Evolutionary conservation across 1,140 invertebrate genomes (phyloP), one percentile per base, ranked within the genome.

Genomic region (Drosophila persimilis): DNA sequence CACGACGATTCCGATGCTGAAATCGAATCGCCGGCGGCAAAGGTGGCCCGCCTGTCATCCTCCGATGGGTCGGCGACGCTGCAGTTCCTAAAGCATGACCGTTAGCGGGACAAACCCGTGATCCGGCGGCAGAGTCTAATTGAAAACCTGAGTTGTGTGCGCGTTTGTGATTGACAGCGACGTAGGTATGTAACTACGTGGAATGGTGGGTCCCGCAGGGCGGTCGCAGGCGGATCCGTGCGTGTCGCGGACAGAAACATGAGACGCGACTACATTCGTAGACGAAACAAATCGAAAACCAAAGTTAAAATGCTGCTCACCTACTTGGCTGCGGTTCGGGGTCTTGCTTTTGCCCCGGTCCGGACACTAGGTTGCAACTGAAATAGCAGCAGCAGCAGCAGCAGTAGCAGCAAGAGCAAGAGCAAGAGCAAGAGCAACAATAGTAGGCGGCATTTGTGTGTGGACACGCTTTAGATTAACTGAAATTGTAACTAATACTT

Each of bases 1-100:
- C 95, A 96, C 76, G 95, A 95, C 70, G 95, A 95, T 39, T 94
- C 94, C 22, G 92, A 93, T 45, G 72, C 77, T 80, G 90, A 89
- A 89, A 86, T 84, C 46, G 84, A 89, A 61, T 73, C 83, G 79
- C 71, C 78, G 52, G 70, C 86, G 70, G 79, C 77, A 59, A 77
- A 88, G 65, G 83, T 83, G 84, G 59, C 69, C 53, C 81, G 81
- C 59, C 63, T 89, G 86, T 89, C 79, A 88, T 76, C 81, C 77
- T 83, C 81, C 54, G 83, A 89, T 77, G 79, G 72, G 69, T 72
- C 77, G 51, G 54, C 59, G 22, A 84, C 86, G 50, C 20, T 91
- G 75, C 90, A 91, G 65, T 84, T 90, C 53, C 84, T 89, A 80
- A 91, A 91, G 77, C 90, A 91, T 80, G 90, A 91, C 77, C 89